Evolutionary conservation across 2,797 vertebrate genomes (phyloP), one percentile per base, ranked within the genome.

Genomic region (Falco columbarius): DNA sequence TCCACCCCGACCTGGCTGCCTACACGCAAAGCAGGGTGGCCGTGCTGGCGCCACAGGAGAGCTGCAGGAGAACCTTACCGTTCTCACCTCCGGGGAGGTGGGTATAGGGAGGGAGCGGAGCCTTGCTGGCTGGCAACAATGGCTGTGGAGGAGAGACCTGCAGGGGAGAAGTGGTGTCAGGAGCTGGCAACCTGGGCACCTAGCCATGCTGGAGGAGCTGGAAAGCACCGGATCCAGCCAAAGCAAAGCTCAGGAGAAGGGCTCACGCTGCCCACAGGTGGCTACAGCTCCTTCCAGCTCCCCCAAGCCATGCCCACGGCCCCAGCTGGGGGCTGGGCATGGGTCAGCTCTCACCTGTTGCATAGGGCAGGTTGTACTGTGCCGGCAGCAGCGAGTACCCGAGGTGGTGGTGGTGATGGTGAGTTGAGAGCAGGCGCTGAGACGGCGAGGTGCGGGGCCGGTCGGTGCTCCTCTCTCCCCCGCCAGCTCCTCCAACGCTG

Each of bases 331-430:
- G 3, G 22, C 14, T 2, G 30, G 2, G 2, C 3, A 17, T 34
- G 52, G 36, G 5, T 7, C 3, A 12, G 23, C 59, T 95, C 98
- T 98, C 92, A 99, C 99, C 99, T 99, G 99, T 98, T 97, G 99
- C 98, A 93, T 99, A 99, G 96, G 99, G 99, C 96, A 99, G 97
- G 98, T 99, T 99, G 85, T 99, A 99, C 97, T 99, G 99, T 1
- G 99, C 99, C 19, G 99, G 99, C 97, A 99, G 99, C 97, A 99
- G 96, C 1, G 99, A 99, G 97, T 99, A 99, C 81, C 99, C 99
- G 94, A 99, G 97, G 98, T 99, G 99, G 97, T 99, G 99, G 96
- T 99, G 99, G 98, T 99, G 99, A 98, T 99, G 99, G 74, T 99
- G 99, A 0, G 99, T 99, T 20, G 99, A 99, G 98, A 99, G 99